phyloP scores from a whole-genome alignment of 2,888 invertebrate genomes.

The Dynastes tityus region DNA sequence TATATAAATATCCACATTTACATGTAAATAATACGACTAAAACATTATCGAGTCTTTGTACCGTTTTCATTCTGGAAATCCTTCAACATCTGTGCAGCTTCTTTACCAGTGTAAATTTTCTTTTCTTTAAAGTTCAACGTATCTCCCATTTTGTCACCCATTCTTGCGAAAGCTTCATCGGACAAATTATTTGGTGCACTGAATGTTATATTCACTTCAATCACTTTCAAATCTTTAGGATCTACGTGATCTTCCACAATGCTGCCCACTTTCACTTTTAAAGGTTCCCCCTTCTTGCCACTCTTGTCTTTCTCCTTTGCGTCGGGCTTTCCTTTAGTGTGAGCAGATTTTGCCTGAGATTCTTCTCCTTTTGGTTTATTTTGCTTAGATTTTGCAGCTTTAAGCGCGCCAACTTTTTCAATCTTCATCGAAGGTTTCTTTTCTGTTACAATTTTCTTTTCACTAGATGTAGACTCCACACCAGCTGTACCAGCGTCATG shows the following conservation, averaged over 20 bases:
- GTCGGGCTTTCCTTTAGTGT: not conserved
- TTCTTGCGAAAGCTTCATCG: constrained; percentile 67
- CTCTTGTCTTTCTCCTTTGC: not conserved
- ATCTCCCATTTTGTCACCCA: constrained; percentile 68
- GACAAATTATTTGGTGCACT: constrained; percentile 64
- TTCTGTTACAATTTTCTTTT: not conserved
- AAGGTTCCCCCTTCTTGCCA: constrained; percentile 14
- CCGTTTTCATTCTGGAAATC: constrained; percentile 32
- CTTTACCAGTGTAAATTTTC: constrained; percentile 63
- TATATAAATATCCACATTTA: not conserved
- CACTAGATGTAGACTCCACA: no score
- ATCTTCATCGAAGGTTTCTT: not conserved
- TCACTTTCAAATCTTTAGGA: constrained; percentile 63
- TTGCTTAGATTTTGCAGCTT: not conserved
- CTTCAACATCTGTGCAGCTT: constrained; percentile 52
- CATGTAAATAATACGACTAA: no score
- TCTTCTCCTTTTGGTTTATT: not conserved
- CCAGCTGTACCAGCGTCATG: no score
- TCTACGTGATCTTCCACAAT: constrained; percentile 64
- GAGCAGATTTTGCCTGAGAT: not conserved
- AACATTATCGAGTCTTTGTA: not conserved
- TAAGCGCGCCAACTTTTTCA: not conserved
- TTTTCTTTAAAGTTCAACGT: constrained; percentile 65
- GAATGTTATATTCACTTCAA: constrained; percentile 65
- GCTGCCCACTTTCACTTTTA: constrained; percentile 59